phyloP scores from a whole-genome alignment of 1,140 invertebrate genomes.

The Drosophila sturtevanti region DNA sequence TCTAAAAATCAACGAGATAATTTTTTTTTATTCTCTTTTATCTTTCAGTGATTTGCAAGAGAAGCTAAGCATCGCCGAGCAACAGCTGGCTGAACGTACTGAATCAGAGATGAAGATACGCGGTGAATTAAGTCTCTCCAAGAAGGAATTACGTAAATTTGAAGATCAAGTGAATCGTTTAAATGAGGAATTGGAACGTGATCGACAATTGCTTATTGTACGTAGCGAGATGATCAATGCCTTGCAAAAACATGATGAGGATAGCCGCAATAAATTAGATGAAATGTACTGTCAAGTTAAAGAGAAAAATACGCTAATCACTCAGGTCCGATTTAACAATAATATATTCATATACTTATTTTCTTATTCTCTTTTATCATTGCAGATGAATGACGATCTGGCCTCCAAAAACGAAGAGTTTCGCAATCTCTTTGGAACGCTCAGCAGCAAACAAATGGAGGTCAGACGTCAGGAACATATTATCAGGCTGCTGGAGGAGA shows the following conservation, averaged over 20 bases:
- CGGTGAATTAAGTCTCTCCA: constrained; percentile 19
- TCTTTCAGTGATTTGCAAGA: constrained; percentile 23
- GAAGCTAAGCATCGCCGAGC: neutral
- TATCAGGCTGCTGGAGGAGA: constrained; percentile 85
- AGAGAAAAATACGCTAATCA: constrained; percentile 45
- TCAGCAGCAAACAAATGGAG: constrained; percentile 85
- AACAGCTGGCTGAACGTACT: neutral
- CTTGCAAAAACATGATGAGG: constrained; percentile 55
- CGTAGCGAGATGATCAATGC: constrained; percentile 49
- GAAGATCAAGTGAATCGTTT: constrained; percentile 17
- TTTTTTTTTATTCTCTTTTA: neutral
- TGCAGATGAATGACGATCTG: constrained; percentile 84
- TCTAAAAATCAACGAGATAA: neutral
- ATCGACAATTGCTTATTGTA: constrained; percentile 47
- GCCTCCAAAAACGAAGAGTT: constrained; percentile 84
- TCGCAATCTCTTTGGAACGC: constrained; percentile 83
- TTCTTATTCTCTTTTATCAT: neutral
- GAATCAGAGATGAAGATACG: constrained; percentile 10
- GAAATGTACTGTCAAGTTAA: constrained; percentile 40
- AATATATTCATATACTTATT: neutral
- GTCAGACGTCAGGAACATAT: constrained; percentile 85
- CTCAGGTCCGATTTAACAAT: constrained; percentile 40
- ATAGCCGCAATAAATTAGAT: constrained; percentile 24
- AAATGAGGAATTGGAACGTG: constrained; percentile 30
- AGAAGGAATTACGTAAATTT: constrained; percentile 11